Base-by-base conservation (phyloP, 2,797 vertebrate species). In the Sebastes wilsoni region DNA sequence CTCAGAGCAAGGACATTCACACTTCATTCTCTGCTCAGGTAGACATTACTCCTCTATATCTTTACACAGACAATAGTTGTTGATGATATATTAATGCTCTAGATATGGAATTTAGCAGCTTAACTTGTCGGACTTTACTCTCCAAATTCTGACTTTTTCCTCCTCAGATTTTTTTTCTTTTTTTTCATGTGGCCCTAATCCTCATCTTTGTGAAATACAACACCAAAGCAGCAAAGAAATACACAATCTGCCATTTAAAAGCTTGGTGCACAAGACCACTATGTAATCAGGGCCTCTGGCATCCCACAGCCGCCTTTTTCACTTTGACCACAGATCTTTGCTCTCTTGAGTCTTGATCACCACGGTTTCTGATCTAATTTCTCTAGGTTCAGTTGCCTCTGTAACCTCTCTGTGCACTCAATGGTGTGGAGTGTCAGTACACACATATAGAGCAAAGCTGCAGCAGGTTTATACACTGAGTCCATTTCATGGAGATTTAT, bases 251-350 rank as follows among this genome's bases (percentile, higher is more conserved):
- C 46, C 68, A 72, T 82, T 84, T 87, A 71, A 85, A 89, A 77
- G 80, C 81, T 77, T 34, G 52, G 65, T 76, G 73, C 80, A 79
- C 49, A 73, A 81, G 85, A 82, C 83, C 73, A 80, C 83, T 81
- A 32, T 91, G 80, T 89, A 92, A 91, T 92, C 87, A 82, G 54
- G 80, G 81, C 80, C 78, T 79, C 58, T 46, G 78, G 85, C 72
- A 77, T 61, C 81, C 86, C 83, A 30, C 77, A 84, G 68, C 58
- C 14, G 67, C 70, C 82, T 81, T 83, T 82, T 88, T 87, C 81
- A 58, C 82, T 84, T 36, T 1, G 22, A 89, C 92, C 90, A 70
- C 91, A 91, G 68, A 86, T 82, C 90, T 92, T 87, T 84, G 78
- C 75, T 82, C 64, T 81, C 67, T 6, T 66, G 13, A 79, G 75